phyloP scores from a whole-genome alignment of 1,140 invertebrate genomes.

The Vanessa atalanta region DNA sequence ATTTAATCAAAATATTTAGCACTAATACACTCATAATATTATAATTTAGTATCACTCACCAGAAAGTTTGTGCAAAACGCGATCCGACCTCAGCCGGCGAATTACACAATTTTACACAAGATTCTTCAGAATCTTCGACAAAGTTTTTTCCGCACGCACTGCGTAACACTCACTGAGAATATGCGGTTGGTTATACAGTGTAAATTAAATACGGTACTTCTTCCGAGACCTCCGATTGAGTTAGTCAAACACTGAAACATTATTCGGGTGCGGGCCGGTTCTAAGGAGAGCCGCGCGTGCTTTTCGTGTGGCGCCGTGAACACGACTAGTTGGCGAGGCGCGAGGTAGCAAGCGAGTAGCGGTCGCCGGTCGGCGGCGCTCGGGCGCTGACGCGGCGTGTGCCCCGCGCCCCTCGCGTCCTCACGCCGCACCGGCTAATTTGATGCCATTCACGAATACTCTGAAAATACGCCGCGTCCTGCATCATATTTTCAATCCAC shows the following conservation, averaged over 20 bases:
- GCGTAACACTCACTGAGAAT: slow-evolving; percentile 80
- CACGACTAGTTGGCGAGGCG: slow-evolving; percentile 65
- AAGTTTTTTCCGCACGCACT: slow-evolving; percentile 81
- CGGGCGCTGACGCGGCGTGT: slow-evolving; percentile 50
- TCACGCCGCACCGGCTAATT: slow-evolving; percentile 61
- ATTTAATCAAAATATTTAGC: slow-evolving; percentile 29
- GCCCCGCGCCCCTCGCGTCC: slow-evolving; percentile 49
- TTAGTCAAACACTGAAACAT: slow-evolving; percentile 80
- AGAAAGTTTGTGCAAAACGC: slow-evolving; percentile 77
- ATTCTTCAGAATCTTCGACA: slow-evolving; percentile 80
- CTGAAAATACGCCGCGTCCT: slow-evolving; percentile 65
- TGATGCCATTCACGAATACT: slow-evolving; percentile 73
- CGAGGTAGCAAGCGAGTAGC: slow-evolving; percentile 57
- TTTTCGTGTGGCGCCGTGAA: slow-evolving; percentile 72
- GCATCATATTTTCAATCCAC: slow-evolving; percentile 37
- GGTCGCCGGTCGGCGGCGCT: slow-evolving; percentile 48
- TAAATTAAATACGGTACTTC: slow-evolving; percentile 79
- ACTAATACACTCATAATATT: slow-evolving; percentile 20
- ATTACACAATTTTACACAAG: slow-evolving; percentile 80
- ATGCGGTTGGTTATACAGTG: slow-evolving; percentile 76
- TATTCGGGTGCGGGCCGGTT: slow-evolving; percentile 78
- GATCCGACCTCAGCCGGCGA: slow-evolving; percentile 72
- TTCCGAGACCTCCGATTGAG: slow-evolving; percentile 79
- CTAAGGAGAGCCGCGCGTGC: slow-evolving; percentile 74
- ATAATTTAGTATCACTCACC: slow-evolving; percentile 59